Percentiles rank a stretch among this genome's conserved stretches.
phyloP scores from a whole-genome alignment of 2,797 vertebrate genomes.

The Orientallactaga sibirica region DNA sequence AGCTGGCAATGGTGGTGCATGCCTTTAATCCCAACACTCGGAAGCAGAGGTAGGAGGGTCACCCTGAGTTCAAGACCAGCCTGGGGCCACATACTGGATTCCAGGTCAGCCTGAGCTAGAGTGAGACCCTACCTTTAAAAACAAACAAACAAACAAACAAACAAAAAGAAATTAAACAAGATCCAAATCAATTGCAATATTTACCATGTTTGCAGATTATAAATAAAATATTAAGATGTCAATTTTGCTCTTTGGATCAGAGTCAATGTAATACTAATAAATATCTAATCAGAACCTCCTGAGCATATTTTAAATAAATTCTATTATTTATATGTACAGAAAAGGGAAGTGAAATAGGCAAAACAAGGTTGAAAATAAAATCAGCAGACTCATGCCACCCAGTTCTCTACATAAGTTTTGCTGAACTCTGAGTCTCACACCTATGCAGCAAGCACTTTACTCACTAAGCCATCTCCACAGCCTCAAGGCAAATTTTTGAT shows the following conservation, averaged over 20 bases:
- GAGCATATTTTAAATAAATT: neutral
- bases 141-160: too few relatives aligned
- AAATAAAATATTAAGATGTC: neutral
- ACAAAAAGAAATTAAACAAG: neutral
- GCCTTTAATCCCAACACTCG: too few relatives aligned
- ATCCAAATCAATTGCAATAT: neutral
- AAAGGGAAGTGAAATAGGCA: neutral
- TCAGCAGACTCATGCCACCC: neutral
- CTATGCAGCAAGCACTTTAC: too few relatives aligned
- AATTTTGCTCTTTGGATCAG: neutral
- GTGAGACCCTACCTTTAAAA: too few relatives aligned
- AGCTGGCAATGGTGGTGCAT: too few relatives aligned
- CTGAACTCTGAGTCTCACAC: too few relatives aligned
- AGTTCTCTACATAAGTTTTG: too few relatives aligned
- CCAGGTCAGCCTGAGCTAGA: too few relatives aligned
- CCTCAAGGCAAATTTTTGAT: neutral
- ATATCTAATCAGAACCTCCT: constrained; percentile 2
- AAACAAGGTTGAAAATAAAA: constrained; percentile 21
- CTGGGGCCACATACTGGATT: too few relatives aligned
- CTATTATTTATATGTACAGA: neutral
- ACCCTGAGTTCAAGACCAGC: too few relatives aligned
- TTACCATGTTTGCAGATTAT: neutral
- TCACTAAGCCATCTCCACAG: too few relatives aligned
- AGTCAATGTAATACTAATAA: neutral
- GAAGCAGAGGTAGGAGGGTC: too few relatives aligned